Evolutionary conservation across 2,113 vertebrate genomes (phyloP).

Genomic region (Columbina picui): DNA sequence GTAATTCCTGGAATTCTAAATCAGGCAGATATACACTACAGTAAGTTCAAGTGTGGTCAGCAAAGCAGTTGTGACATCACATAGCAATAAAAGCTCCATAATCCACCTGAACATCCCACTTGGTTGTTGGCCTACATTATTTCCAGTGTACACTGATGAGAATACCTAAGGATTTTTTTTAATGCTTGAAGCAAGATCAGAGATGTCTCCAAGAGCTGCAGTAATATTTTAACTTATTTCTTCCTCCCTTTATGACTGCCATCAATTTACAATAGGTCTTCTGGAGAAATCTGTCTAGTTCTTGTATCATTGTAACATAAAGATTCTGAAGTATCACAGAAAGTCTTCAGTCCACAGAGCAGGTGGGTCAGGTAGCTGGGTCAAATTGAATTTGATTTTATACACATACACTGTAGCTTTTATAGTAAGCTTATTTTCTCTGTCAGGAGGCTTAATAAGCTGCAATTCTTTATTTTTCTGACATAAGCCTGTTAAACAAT

Average conservation of each 20-base stretch:
- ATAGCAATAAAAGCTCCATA: neutral
- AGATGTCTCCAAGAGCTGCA: neutral
- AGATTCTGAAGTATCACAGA: neutral
- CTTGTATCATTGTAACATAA: neutral
- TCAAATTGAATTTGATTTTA: neutral
- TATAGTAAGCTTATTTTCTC: neutral
- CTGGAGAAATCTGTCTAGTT: neutral
- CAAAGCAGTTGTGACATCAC: neutral
- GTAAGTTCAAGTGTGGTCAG: neutral
- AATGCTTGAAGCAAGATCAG: neutral
- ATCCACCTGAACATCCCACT: neutral
- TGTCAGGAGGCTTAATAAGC: neutral
- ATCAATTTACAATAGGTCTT: neutral
- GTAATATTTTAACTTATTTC: neutral
- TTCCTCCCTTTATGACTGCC: neutral
- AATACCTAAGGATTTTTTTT: neutral
- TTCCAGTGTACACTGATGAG: neutral
- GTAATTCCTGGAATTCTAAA: neutral
- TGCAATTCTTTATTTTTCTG: neutral
- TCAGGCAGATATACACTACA: neutral
- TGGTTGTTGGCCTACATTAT: neutral
- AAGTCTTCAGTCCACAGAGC: neutral
- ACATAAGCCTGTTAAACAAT: rapidly evolving
- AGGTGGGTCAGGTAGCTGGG: neutral
- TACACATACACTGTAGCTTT: neutral